Percentiles rank a stretch among this genome's conserved stretches.
Evolutionary conservation across 2,888 invertebrate genomes (phyloP).

Genomic region (Lepas anatifera): DNA sequence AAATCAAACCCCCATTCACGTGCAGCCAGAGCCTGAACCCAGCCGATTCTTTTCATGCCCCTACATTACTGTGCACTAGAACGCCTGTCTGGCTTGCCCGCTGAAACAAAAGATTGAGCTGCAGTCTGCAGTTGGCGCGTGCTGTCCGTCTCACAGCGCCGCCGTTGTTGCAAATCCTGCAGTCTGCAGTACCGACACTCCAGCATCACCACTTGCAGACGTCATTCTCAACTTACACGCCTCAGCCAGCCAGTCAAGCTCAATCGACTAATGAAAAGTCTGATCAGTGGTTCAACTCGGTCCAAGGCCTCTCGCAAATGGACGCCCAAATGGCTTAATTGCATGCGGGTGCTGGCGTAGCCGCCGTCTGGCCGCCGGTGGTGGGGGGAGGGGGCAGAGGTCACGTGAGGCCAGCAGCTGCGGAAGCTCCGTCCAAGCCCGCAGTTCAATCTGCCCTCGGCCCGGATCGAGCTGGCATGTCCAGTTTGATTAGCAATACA

Average conservation of each 20-base stretch:
- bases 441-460: not conserved
- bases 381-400: not conserved
- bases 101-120: too few species aligned
- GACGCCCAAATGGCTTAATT: conserved; percentile 3
- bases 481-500: conserved; percentile 11
- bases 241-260: not conserved
- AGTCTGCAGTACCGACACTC: too few species aligned
- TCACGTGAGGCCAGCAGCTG: not conserved
- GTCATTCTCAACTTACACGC: too few species aligned
- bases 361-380: too few species aligned
- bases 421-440: not conserved
- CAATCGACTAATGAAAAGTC: conserved; percentile 8
- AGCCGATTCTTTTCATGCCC: too few species aligned
- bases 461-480: not conserved
- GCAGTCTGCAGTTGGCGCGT: too few species aligned
- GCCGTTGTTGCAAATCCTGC: too few species aligned
- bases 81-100: too few species aligned
- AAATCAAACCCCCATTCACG: too few species aligned
- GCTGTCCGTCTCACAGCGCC: too few species aligned
- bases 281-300: not conserved
- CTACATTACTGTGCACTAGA: too few species aligned
- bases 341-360: not conserved
- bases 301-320: not conserved
- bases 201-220: not conserved
- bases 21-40: too few species aligned